Percentiles rank a stretch among this genome's conserved stretches.
Conservation (phyloP, 2,888 invertebrate genomes). For the Meta bourneti region DNA sequence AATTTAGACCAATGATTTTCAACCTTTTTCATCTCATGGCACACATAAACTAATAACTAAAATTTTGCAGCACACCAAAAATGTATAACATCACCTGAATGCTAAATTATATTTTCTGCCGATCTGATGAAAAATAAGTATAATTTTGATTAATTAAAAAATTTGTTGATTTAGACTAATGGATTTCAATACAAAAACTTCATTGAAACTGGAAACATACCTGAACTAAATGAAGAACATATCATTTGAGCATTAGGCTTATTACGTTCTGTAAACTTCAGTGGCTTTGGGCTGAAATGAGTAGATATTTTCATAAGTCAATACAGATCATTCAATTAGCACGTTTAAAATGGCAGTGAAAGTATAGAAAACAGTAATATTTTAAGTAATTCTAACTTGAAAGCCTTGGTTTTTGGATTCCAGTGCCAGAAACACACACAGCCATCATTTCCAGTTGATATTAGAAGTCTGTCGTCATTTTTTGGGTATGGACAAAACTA, state of each 20-base stretch:
- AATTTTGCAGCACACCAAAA: too few relatives aligned
- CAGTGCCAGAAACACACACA: constrained; percentile 97
- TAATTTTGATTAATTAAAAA: too few relatives aligned
- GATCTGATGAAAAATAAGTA: too few relatives aligned
- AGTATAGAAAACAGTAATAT: too few relatives aligned
- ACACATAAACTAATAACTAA: too few relatives aligned
- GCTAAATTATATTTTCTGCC: too few relatives aligned
- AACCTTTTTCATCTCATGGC: too few relatives aligned
- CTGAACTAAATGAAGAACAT: constrained; percentile 93
- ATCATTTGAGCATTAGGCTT: constrained; percentile 97
- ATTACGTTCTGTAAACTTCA: constrained; percentile 94
- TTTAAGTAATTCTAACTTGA: constrained; percentile 78
- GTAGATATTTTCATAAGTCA: constrained; percentile 28
- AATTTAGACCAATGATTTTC: neutral
- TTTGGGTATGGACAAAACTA: constrained; percentile 93
- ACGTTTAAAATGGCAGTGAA: neutral
- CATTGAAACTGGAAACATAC: constrained; percentile 60
- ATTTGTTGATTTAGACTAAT: neutral
- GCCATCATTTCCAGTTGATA: constrained; percentile 97
- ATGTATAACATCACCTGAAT: neutral
- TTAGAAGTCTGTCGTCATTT: constrained; percentile 90
- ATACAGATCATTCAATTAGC: too few relatives aligned
- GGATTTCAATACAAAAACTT: neutral
- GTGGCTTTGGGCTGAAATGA: constrained; percentile 88
- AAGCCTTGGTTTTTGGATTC: constrained; percentile 82